Percentiles rank a stretch among this genome's conserved stretches.
Evolutionary conservation across 30 jellyfish, hydroid and myxozoan species (phyloP).

Genomic region (Morbakka virulenta): DNA sequence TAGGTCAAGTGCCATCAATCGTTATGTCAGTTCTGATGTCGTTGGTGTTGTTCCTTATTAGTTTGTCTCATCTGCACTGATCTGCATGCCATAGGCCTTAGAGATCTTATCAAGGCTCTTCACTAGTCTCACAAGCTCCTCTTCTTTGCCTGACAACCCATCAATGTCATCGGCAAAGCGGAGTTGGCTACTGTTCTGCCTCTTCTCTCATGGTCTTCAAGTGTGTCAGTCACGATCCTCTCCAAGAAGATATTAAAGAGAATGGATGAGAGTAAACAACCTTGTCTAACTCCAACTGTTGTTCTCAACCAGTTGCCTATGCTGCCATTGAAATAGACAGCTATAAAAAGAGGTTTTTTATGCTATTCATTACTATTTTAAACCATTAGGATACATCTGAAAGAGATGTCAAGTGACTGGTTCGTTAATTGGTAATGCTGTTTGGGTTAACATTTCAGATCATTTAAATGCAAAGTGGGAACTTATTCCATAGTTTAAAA

Average conservation of each 20-base stretch:
- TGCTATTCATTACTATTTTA: constrained; percentile 33
- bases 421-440: constrained; percentile 26
- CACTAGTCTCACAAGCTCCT: neutral
- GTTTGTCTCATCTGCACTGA: constrained; percentile 14
- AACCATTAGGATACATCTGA: neutral
- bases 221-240: too few relatives aligned
- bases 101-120: neutral
- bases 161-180: neutral
- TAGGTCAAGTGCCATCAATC: too few relatives aligned
- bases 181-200: too few relatives aligned
- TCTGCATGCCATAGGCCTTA: neutral
- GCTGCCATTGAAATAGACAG: too few relatives aligned
- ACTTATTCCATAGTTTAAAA: constrained; percentile 37
- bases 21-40: neutral
- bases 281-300: too few relatives aligned
- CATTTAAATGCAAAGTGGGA: constrained; percentile 26
- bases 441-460: constrained; percentile 34
- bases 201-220: too few relatives aligned
- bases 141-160: neutral
- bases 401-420: constrained; percentile 23
- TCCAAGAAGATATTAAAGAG: too few relatives aligned
- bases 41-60: neutral
- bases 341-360: constrained; percentile 8
- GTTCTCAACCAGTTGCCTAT: too few relatives aligned
- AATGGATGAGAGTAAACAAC: too few relatives aligned